Evolutionary conservation across 2,113 vertebrate species (phyloP), one percentile per base, ranked within the genome.

Genomic region (Anoplopoma fimbria): DNA sequence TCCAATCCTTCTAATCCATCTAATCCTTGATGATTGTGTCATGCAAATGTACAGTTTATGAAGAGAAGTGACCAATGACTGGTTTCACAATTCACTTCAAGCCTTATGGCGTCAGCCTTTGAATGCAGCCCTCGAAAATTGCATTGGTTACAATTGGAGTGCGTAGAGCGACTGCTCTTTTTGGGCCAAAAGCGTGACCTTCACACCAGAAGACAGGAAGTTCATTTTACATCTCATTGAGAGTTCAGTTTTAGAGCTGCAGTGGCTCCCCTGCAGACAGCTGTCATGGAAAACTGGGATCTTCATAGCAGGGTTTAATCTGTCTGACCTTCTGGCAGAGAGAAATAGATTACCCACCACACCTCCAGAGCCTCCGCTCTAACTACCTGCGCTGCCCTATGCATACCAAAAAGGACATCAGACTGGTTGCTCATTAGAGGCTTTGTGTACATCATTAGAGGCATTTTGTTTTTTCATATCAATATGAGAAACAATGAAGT

Each of bases 191-290:
- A 75, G 74, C 70, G 45, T 89, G 92, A 94, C 90, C 92, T 94
- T 94, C 87, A 91, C 85, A 89, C 45, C 60, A 79, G 80, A 91
- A 87, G 71, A 87, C 40, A 68, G 70, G 78, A 93, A 92, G 89
- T 94, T 93, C 82, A 94, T 95, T 94, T 95, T 93, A 92, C 90
- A 93, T 93, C 92, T 94, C 92, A 92, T 89, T 92, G 88, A 89
- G 84, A 91, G 87, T 75, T 90, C 34, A 70, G 84, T 90, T 93
- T 93, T 89, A 85, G 87, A 93, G 89, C 65, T 58, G 76, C 74
- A n/a, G 64, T 23, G 27, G 78, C 87, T 89, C 81, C 86, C 91
- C 91, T 84, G 90, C 92, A 91, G 90, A 91, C 91, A 94, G 87
- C 91, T 86, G 92, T 87, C 86, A 86, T 80, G 64, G 87, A 93